A percentile compares a stretch with the other conserved stretches of the same genome.
Evolutionary conservation across 2,797 vertebrate species (phyloP).

Genomic region (Philypnodon macrostomus): DNA sequence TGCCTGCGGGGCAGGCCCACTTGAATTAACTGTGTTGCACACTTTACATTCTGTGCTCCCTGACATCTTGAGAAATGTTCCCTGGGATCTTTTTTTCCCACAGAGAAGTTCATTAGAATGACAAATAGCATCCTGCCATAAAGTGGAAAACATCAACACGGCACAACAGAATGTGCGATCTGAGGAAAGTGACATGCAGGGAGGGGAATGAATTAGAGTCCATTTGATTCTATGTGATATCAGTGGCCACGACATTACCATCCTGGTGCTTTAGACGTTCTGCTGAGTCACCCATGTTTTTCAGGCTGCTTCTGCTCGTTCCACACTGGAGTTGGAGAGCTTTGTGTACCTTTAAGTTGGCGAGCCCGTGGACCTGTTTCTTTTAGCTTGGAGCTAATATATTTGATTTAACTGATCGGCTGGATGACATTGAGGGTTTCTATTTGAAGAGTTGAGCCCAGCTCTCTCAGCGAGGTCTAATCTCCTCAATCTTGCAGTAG

Average conservation of each 20-base stretch:
- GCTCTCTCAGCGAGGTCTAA: slow-evolving; percentile 47
- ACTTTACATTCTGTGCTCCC: slow-evolving; percentile 73
- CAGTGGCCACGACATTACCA: slow-evolving; percentile 53
- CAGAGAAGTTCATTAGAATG: slow-evolving; percentile 82
- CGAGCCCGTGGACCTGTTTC: slow-evolving; percentile 37
- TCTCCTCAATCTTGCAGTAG: slow-evolving; percentile 58
- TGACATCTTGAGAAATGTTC: slow-evolving; percentile 81
- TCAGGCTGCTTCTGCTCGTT: slow-evolving; percentile 27
- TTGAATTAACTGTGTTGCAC: slow-evolving; percentile 73
- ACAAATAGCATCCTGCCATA: slow-evolving; percentile 80
- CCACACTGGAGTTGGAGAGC: slow-evolving; percentile 33
- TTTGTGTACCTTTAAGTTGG: slow-evolving; percentile 43
- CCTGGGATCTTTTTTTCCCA: slow-evolving; percentile 73
- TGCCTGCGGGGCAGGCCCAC: slow-evolving; percentile 67
- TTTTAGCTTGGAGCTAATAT: slow-evolving; percentile 52
- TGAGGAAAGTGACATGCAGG: slow-evolving; percentile 74
- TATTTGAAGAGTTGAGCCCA: slow-evolving; percentile 59
- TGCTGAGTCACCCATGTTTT: slow-evolving; percentile 72
- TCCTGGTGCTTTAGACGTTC: slow-evolving; percentile 59
- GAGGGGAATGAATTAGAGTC: slow-evolving; percentile 77
- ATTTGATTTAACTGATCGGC: slow-evolving; percentile 61
- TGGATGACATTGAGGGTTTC: slow-evolving; percentile 51
- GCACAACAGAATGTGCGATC: slow-evolving; percentile 75
- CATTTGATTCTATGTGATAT: slow-evolving; percentile 76
- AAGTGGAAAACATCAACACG: slow-evolving; percentile 79